Conservation (phyloP, 2,888 invertebrate genomes). For the Macrosiphum euphorbiae region DNA sequence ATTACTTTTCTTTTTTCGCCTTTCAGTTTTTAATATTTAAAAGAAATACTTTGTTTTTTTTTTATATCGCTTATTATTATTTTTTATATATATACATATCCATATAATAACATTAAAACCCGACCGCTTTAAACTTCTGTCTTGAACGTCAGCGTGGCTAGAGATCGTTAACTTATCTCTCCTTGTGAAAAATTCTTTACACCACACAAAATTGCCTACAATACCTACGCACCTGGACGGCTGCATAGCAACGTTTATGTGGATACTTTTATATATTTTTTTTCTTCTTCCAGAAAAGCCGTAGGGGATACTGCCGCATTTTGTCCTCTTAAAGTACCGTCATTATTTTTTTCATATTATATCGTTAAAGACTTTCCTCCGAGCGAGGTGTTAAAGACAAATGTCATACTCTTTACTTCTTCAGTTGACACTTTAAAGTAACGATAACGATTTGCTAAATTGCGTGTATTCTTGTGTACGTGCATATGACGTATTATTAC, state of each 20-base stretch:
- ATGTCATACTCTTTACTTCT: slow-evolving; percentile 37
- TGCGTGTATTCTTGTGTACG: not conserved
- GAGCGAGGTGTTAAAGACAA: slow-evolving; percentile 32
- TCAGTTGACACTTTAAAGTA: slow-evolving; percentile 17
- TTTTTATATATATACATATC: not conserved
- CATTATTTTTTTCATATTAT: slow-evolving; percentile 48
- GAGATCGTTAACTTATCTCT: slow-evolving; percentile 9
- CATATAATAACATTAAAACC: slow-evolving; percentile 3
- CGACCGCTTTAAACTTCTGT: not conserved
- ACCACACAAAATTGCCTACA: not conserved
- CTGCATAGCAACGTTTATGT: not conserved
- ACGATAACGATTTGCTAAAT: slow-evolving; percentile 48
- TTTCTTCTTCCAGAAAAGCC: not conserved
- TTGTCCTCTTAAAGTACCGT: slow-evolving; percentile 12
- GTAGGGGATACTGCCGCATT: not conserved
- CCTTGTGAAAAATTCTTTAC: not conserved
- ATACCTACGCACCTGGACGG: not conserved
- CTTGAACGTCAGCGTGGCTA: too few relatives aligned
- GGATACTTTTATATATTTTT: not conserved
- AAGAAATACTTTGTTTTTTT: not conserved
- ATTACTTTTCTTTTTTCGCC: slow-evolving; percentile 37
- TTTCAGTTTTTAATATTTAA: slow-evolving; percentile 34
- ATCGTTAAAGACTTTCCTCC: slow-evolving; percentile 30
- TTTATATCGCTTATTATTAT: not conserved
- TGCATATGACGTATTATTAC: slow-evolving; percentile 1